Conservation (phyloP, 2,888 invertebrate species). For the Ochropleura leucogaster region DNA sequence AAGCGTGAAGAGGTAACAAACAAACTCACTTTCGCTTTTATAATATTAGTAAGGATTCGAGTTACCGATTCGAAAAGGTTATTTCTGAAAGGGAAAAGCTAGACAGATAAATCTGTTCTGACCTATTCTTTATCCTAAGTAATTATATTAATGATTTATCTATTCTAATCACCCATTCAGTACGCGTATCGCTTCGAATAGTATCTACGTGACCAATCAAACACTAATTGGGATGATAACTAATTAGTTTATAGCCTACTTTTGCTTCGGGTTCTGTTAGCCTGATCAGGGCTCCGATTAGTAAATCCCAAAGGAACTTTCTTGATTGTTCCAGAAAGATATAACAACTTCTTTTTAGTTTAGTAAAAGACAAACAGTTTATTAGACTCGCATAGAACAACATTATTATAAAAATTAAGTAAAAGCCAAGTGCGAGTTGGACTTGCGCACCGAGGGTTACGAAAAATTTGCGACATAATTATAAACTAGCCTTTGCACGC, state of each 20-base stretch:
- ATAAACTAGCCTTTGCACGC: no score
- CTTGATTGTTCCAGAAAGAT: not conserved
- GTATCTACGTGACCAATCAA: conserved; percentile 13
- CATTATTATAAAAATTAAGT: no score
- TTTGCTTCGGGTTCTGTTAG: not conserved
- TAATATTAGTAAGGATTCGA: no score
- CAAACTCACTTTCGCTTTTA: no score
- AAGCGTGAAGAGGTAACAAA: no score
- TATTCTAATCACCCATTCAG: conserved; percentile 7
- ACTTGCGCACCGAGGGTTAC: no score
- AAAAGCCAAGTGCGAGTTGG: no score
- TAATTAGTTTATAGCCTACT: conserved; percentile 14
- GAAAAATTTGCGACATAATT: no score
- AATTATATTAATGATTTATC: conserved; percentile 16
- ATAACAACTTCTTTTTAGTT: not conserved
- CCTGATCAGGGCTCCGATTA: not conserved
- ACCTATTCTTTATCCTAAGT: not conserved
- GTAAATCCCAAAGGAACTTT: not conserved
- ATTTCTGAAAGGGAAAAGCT: not conserved
- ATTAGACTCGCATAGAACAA: no score
- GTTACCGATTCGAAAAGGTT: not conserved
- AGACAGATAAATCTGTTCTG: not conserved
- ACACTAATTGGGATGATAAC: conserved; percentile 23
- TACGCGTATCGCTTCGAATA: not conserved
- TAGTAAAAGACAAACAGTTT: not conserved